Evolutionary conservation across 2,113 vertebrate species (phyloP), one percentile per base, ranked within the genome.

Genomic region (Pedionomus torquatus): DNA sequence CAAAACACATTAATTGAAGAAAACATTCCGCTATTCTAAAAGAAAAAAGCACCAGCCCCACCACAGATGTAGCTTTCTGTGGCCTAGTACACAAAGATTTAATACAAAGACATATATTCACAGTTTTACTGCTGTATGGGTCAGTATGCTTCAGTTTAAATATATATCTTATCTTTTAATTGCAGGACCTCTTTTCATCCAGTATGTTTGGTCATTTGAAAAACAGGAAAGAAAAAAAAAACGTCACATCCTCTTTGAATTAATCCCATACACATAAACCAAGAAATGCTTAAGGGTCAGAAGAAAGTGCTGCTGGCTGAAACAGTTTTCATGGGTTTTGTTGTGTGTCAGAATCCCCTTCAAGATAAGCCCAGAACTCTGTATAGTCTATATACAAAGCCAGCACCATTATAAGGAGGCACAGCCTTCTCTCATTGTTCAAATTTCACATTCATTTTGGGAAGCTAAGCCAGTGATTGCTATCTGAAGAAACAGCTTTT

Each of bases 401-500:
- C 81, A 89, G 43, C 30, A 83, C n/a, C 52, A 61, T 79, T 87
- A 70, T 72, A 91, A 71, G 41, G 60, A 74, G 74, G 85, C 48
- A 76, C 3, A 64, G 55, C 24, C 48, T 83, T 60, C 54, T 78
- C 75, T 86, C 71, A 39, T 3, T 25, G 87, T 68, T 91, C 0
- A 1, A 72, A 94, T 87, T 90, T 48, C 88, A 68, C 57, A 83
- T 82, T 92, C 68, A 88, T 95, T 96, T 91, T 83, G 83, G 74
- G 52, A 91, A 92, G 81, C 86, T 93, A 85, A 79, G 70, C 51
- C 70, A 69, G 39, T 41, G 87, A 93, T 76, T 91, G 54, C n/a
- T 81, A 91, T 96, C 95, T 94, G 83, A 80, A 95, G 55, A 61
- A 94, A 92, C 63, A 92, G 83, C 93, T 96, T 95, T 94, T 96